Evolutionary conservation across 2,113 vertebrate species (phyloP), one percentile per base, ranked within the genome.

Genomic region (Chaenogobius annularis): DNA sequence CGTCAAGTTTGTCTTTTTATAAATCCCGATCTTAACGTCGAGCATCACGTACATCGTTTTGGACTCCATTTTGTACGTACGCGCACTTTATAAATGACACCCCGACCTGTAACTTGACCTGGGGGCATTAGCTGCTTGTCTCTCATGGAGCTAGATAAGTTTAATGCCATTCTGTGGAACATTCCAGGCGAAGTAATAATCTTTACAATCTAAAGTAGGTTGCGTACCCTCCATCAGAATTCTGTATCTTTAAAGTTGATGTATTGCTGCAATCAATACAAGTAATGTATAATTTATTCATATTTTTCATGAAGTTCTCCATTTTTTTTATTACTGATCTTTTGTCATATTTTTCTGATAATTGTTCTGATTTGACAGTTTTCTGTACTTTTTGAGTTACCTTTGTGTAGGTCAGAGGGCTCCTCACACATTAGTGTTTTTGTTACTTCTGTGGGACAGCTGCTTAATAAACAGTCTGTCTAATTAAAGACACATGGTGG

Each of bases 401-500:
- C 9, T 59, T 26, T 23, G 23, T 15, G 26, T 31, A 71, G 22
- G 37, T 26, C 48, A 37, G 47, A 22, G 46, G 66, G 23, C 59
- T 22, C 63, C 31, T 26, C 55, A 14, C 43, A 62, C 58, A 52
- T 40, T 68, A 48, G 19, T 7, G 43, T 82, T 88, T 31, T 87
- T 75, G 75, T 83, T 78, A 66, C 75, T 82, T 87, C 81, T 79
- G 44, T 71, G 81, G 81, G 81, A 83, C 37, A 11, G 48, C 75
- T 69, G 65, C 74, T 83, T 83, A 85, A 79, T 86, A 81, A 87
- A 84, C 75, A 80, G 66, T 72, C 62, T 62, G 70, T 69, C 66
- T 91, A 91, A 93, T 91, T 90, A 92, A 92, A 91, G 88, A 92
- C 87, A 78, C 87, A 86, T 81, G 81, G 85, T 83, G 68, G 70